These are phyloP conservation scores for Bucorvus abyssinicus DNA, from an alignment of 2,797 vertebrate species.

Conservation along the genomic window DNA sequence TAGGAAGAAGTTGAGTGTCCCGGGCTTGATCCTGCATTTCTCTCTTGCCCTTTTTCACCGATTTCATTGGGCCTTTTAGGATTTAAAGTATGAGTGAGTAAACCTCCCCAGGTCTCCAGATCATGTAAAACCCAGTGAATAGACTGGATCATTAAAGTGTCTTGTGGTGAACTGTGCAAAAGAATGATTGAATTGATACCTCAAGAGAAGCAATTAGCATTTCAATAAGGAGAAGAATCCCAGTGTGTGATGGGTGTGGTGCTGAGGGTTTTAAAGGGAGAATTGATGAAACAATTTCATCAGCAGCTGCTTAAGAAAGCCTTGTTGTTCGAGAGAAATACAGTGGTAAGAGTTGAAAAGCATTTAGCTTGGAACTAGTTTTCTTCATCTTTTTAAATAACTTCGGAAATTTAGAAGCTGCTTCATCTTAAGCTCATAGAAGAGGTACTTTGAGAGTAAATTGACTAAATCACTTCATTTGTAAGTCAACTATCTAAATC, in stretches of 20 bases:
- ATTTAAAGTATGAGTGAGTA: background rate
- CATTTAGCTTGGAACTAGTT: background rate
- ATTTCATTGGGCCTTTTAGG: background rate
- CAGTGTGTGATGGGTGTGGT: background rate
- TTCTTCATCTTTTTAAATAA: background rate
- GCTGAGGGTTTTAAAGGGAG: conserved; percentile 1
- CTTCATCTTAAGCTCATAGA: background rate
- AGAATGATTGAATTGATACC: conserved; percentile 24
- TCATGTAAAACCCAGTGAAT: background rate
- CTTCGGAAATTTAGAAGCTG: background rate
- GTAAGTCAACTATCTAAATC: background rate
- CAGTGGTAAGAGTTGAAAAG: background rate
- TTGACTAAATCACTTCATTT: background rate
- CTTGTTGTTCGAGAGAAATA: background rate
- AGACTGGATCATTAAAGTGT: background rate
- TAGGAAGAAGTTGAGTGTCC: background rate
- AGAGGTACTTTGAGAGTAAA: background rate
- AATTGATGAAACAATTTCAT: conserved; percentile 72
- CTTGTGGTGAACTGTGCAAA: background rate
- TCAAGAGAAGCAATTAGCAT: conserved; percentile 72
- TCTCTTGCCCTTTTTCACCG: background rate
- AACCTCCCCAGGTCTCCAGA: background rate
- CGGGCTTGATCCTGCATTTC: background rate
- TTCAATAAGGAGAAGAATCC: conserved; percentile 28
- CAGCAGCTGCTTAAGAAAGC: conserved; percentile 34